phyloP scores from a whole-genome alignment of 1,140 invertebrate species.

The Hycleus phaleratus region DNA sequence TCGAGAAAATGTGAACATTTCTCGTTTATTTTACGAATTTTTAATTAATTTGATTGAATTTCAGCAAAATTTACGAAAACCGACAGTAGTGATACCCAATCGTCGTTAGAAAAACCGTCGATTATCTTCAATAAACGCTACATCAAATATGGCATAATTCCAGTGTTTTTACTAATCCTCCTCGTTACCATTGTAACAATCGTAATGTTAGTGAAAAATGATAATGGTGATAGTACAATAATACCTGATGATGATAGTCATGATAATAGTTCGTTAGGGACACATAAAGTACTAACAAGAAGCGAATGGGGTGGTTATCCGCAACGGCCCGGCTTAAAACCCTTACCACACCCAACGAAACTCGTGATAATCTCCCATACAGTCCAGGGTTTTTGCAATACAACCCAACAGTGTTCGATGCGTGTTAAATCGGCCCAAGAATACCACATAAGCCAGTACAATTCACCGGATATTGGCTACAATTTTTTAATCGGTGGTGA shows the following conservation, averaged over 20 bases:
- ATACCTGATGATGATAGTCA: background rate
- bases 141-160: background rate
- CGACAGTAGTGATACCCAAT: conserved; percentile 2
- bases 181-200: background rate
- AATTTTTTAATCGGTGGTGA: conserved; percentile 64
- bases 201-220: background rate
- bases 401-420: conserved; percentile 36
- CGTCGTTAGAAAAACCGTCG: background rate
- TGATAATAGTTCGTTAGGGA: background rate
- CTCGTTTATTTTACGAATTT: background rate
- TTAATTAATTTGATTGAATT: background rate
- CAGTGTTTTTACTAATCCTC: background rate
- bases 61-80: conserved; percentile 6
- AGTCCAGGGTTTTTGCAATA: conserved; percentile 31
- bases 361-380: conserved; percentile 44
- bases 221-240: background rate
- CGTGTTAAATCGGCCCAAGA: conserved; percentile 41
- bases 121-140: background rate
- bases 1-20: background rate
- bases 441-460: conserved; percentile 32
- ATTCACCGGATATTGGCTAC: conserved; percentile 45
- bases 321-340: background rate
- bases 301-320: conserved; percentile 18
- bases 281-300: background rate
- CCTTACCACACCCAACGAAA: conserved; percentile 33